Evolutionary conservation across 2,113 vertebrate genomes (phyloP), one percentile per base, ranked within the genome.

Genomic region (Macrotis lagotis): DNA sequence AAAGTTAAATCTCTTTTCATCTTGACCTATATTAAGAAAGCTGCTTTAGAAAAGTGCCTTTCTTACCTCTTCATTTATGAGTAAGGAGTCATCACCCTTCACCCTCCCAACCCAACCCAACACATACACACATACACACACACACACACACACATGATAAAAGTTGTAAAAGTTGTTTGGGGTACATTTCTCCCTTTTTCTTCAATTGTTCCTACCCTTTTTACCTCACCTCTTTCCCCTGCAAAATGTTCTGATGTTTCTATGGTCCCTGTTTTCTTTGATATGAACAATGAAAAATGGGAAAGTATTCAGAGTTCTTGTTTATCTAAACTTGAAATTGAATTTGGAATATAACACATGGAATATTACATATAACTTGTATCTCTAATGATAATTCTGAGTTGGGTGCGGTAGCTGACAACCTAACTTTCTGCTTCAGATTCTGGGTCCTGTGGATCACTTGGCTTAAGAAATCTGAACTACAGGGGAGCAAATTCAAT

Each of bases 1-100:
- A 97, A 98, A 98, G 95, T 97, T 97, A 98, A 98, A 97, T 93
- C 83, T 98, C 12, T 94, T 96, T 47, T 97, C 97, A 90, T 97
- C 88, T 90, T 96, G 96, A 97, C 95, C 95, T 97, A 97, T 53
- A 97, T 98, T 98, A 93, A 95, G 93, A 97, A 91, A 6, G 25
- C 95, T 96, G 12, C n/a, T 94, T 51, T 37, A 12, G 50, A 25
- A 95, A 93, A n/a, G 88, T 48, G 44, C 2, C 50, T 50, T 51
- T 92, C 93, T 83, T 52, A 50, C n/a, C 28, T 91, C 7, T 2
- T 24, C 8, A 7, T 92, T 90, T 53, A 48, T 25, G 37, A 28
- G 44, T 48, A 47, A 50, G 53, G 26, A 51, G 9, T 48, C 49
- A n/a, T 93, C 51, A 66, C 89, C 94, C 51, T 26, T 92, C 26